Conservation (phyloP, 2,888 invertebrate species). For the Panorpa germanica region DNA sequence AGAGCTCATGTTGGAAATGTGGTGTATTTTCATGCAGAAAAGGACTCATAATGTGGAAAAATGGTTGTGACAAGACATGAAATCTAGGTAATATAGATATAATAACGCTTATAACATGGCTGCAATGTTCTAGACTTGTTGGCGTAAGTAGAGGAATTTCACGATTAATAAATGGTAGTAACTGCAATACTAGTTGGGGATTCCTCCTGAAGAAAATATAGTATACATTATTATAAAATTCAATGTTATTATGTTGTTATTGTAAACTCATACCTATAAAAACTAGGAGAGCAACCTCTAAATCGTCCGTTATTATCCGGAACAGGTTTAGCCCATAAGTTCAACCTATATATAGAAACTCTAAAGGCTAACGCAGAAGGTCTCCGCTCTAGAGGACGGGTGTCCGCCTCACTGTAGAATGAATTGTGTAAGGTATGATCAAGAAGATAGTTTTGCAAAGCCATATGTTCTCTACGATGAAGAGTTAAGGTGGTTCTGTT, state of each 20-base stretch:
- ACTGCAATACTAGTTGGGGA: slow-evolving; percentile 60
- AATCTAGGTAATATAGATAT: background rate
- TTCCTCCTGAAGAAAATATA: slow-evolving; percentile 38
- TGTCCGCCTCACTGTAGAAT: too few species aligned
- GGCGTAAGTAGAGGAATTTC: slow-evolving; percentile 59
- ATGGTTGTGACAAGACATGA: slow-evolving; percentile 39
- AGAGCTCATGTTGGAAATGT: slow-evolving; percentile 81
- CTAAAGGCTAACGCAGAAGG: slow-evolving; percentile 3
- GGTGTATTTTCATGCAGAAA: slow-evolving; percentile 53
- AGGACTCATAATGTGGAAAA: slow-evolving; percentile 45
- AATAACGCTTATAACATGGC: slow-evolving; percentile 14
- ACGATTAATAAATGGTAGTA: slow-evolving; percentile 76
- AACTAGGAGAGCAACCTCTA: slow-evolving; percentile 53
- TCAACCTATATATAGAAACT: slow-evolving; percentile 17
- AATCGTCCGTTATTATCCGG: slow-evolving; percentile 50
- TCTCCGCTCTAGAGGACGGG: too few species aligned
- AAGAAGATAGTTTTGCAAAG: slow-evolving; percentile 37
- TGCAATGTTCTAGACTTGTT: slow-evolving; percentile 38
- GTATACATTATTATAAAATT: too few species aligned
- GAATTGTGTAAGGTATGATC: too few species aligned
- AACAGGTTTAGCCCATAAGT: slow-evolving; percentile 53
- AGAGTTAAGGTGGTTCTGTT: slow-evolving; percentile 49
- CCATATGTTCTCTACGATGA: slow-evolving; percentile 36
- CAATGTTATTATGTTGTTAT: too few species aligned
- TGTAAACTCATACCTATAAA: slow-evolving; percentile 42